Percentiles rank a stretch among this genome's conserved stretches.
These are phyloP conservation scores for Copidosoma floridanum DNA, from an alignment of 1,140 invertebrate genomes.

Conservation along the genomic window DNA sequence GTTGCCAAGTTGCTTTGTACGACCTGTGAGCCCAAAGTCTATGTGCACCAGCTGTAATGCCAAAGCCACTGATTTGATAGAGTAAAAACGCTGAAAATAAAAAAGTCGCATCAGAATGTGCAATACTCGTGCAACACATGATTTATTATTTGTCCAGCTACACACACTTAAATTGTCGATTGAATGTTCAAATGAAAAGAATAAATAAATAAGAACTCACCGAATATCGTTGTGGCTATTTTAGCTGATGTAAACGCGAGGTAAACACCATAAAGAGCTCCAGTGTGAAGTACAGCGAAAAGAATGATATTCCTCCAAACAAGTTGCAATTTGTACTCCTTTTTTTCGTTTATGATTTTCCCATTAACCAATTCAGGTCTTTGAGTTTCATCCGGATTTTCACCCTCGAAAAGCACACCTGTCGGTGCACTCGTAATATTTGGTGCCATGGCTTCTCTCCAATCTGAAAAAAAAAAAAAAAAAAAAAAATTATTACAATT, in stretches of 20 bases:
- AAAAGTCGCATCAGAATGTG: not conserved
- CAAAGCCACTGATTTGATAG: conserved; percentile 72
- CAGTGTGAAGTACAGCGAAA: conserved; percentile 82
- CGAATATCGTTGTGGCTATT: conserved; percentile 71
- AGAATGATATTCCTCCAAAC: conserved; percentile 93
- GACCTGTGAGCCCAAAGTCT: conserved; percentile 91
- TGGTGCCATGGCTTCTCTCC: conserved; percentile 57
- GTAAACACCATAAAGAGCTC: conserved; percentile 82
- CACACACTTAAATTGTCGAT: not conserved
- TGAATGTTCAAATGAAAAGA: no score
- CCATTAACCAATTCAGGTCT: conserved; percentile 33
- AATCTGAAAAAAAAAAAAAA: conserved; percentile 19
- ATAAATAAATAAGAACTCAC: conserved; percentile 66
- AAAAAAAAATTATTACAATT: not conserved
- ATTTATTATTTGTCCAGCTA: not conserved
- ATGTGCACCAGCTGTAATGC: conserved; percentile 92
- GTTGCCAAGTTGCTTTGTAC: conserved; percentile 89
- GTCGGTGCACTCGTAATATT: conserved; percentile 61
- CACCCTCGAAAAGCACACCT: conserved; percentile 66
- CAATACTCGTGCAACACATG: not conserved
- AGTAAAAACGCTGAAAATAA: conserved; percentile 63
- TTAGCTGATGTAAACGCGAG: conserved; percentile 77
- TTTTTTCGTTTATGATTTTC: conserved; percentile 47
- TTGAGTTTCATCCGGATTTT: conserved; percentile 53
- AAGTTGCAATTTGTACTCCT: conserved; percentile 62